Percentiles rank a stretch among this genome's conserved stretches.
Evolutionary conservation across 64 coral and sea anemone genomes (phyloP).

Genomic region (Montipora foliosa): DNA sequence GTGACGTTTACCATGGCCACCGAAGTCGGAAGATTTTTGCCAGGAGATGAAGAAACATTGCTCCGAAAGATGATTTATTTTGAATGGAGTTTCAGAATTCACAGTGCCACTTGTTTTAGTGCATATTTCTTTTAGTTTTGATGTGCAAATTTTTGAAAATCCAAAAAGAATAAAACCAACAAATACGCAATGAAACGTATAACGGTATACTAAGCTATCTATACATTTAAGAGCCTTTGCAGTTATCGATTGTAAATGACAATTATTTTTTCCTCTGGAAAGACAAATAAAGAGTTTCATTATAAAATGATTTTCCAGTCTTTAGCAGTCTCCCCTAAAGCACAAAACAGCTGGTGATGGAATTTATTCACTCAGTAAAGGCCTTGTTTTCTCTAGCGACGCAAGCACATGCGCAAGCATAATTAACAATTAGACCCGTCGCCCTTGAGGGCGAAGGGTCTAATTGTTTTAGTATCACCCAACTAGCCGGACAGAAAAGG

Average conservation of each 20-base stretch:
- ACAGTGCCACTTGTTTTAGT: not conserved
- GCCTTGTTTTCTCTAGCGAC: no score
- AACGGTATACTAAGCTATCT: not conserved
- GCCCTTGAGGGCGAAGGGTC: no score
- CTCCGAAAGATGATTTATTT: not conserved
- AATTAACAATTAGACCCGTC: no score
- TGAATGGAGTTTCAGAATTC: not conserved
- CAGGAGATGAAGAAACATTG: not conserved
- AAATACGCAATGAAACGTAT: not conserved
- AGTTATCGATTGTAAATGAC: slow-evolving; percentile 46
- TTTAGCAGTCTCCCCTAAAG: no score
- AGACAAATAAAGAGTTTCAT: slow-evolving; percentile 52
- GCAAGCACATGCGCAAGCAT: no score
- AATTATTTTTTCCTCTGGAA: slow-evolving; percentile 2
- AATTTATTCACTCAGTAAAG: no score
- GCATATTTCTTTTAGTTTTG: slow-evolving; percentile 33
- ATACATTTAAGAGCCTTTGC: not conserved
- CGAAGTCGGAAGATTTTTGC: not conserved
- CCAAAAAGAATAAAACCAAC: not conserved
- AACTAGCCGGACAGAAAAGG: no score
- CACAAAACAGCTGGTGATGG: no score
- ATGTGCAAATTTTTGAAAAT: not conserved
- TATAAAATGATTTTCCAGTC: not conserved
- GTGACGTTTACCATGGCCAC: not conserved
- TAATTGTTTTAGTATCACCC: no score